A percentile compares a stretch with the other conserved stretches of the same genome.
Conservation (phyloP, 2,888 invertebrate species). For the Nemapogon koenigi region DNA sequence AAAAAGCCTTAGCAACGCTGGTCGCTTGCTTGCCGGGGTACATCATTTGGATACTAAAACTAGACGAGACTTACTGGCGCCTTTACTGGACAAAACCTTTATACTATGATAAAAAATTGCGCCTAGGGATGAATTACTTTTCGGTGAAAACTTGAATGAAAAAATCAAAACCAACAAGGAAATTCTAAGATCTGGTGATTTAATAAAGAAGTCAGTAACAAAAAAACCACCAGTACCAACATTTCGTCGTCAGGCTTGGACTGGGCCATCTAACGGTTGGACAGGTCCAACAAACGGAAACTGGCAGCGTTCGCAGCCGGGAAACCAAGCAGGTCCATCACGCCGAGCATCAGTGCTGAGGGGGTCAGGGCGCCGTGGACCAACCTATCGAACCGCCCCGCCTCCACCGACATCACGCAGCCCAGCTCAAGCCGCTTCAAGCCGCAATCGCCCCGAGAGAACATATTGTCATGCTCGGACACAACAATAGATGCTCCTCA, state of each 20-base stretch:
- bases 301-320: too few relatives aligned
- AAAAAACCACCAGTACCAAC: background rate
- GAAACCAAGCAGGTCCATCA: background rate
- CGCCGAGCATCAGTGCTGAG: background rate
- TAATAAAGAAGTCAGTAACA: background rate
- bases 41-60: background rate
- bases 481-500: background rate
- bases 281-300: background rate
- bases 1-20: too few relatives aligned
- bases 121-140: background rate
- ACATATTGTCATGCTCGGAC: background rate
- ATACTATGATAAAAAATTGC: background rate
- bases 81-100: background rate
- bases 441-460: background rate
- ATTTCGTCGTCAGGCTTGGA: background rate
- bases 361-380: constrained; percentile 1
- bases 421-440: background rate
- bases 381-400: background rate
- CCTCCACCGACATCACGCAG: background rate
- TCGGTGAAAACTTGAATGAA: background rate
- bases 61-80: background rate
- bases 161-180: background rate
- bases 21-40: background rate
- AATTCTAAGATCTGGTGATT: background rate
- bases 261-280: background rate